Evolutionary conservation across 2,888 invertebrate species (phyloP).

Genomic region (Synanthedon tipuliformis): DNA sequence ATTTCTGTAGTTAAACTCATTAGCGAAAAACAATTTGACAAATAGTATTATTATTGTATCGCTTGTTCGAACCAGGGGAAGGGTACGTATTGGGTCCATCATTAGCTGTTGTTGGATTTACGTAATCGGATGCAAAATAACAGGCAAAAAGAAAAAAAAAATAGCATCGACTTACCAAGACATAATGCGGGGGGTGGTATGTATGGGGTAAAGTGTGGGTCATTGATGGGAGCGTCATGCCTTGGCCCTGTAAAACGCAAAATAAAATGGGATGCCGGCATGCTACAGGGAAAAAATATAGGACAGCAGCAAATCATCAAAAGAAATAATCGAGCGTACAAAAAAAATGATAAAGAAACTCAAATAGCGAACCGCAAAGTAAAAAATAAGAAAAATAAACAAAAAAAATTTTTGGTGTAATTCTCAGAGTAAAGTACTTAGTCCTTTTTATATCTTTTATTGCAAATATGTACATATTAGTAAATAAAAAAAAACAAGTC

Average conservation of each 20-base stretch:
- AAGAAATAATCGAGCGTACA: constrained; percentile 11
- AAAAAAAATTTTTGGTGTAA: neutral
- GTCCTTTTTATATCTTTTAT: too few relatives aligned
- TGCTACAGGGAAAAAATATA: constrained; percentile 46
- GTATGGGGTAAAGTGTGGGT: constrained; percentile 67
- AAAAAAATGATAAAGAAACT: constrained; percentile 6
- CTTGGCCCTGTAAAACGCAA: constrained; percentile 67
- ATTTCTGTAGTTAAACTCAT: too few relatives aligned
- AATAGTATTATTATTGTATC: too few relatives aligned
- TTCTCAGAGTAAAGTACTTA: too few relatives aligned
- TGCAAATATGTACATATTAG: too few relatives aligned
- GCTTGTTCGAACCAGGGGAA: too few relatives aligned
- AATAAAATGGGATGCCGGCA: constrained; percentile 47
- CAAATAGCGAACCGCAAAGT: neutral
- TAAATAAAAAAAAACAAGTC: too few relatives aligned
- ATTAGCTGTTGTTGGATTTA: too few relatives aligned
- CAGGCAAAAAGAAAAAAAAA: constrained; percentile 10
- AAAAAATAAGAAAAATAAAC: neutral
- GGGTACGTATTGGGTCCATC: too few relatives aligned
- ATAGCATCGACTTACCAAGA: constrained; percentile 58
- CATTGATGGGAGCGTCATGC: constrained; percentile 65
- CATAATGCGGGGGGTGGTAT: constrained; percentile 68
- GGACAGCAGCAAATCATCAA: constrained; percentile 1
- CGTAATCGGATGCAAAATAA: constrained; percentile 3
- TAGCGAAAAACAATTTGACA: too few relatives aligned